Base-by-base conservation (phyloP, 2,797 vertebrate genomes). In the Darevskia mixta region DNA sequence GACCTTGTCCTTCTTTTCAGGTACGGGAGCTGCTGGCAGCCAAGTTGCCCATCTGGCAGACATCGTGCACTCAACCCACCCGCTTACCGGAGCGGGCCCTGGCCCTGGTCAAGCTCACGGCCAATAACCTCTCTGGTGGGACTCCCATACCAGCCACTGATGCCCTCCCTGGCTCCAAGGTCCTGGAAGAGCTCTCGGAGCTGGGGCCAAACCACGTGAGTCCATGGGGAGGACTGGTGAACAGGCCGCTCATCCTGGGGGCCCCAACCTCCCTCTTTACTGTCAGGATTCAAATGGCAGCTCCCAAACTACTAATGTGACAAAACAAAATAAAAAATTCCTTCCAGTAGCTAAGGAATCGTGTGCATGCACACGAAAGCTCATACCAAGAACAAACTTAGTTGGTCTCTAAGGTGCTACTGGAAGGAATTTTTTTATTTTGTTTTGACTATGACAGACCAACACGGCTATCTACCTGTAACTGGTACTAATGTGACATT, bases 41-140 rank as follows among this genome's bases (percentile, higher is more conserved):
- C 95, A 98, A 98, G 91, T 94, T 98, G 87, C 97, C 97, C 0
- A 96, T 96, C 5, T 98, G 98, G 98, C 98, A 98, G 82, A 96
- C 97, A 92, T 98, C 98, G 0, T 98, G 91, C 25, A 41, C n/a
- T 9, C 35, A 41, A 2, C 25, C 38, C 25, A 72, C 85, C 29
- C 61, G 85, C 13, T 79, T 90, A 69, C 89, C 89, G 4, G 89
- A 90, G 23, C 82, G 89, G 8, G 89, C 41, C 6, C 27, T 58
- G 67, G 75, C 64, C 38, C 69, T 38, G n/a, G 78, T 71, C 27
- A 64, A 90, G 66, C 43, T 80, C 71, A 86, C 79, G 17, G 82
- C 79, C n/a, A 90, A 64, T 72, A 87, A 45, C 6, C 8, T 75
- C 10, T 2, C 79, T 3, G 27, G 85, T 23, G 20, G 9, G 41